Evolutionary conservation across 2,797 vertebrate species (phyloP).

Genomic region (Caiman crocodilus): DNA sequence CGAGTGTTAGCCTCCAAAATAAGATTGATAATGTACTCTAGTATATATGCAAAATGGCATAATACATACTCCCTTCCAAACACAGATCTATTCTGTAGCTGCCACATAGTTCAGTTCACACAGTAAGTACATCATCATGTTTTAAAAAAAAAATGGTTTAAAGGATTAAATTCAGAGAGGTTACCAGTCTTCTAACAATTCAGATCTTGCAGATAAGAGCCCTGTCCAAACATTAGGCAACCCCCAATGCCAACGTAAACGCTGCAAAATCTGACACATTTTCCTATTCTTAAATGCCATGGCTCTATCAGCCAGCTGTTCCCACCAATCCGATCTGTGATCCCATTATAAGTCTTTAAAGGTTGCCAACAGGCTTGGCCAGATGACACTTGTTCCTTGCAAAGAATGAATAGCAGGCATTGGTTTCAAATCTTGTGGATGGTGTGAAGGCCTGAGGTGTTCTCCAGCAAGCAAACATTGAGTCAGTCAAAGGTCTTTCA

Average conservation of each 20-base stretch:
- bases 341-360: background rate
- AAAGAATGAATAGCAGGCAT: background rate
- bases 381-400: background rate
- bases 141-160: background rate
- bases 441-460: background rate
- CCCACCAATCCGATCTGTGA: background rate
- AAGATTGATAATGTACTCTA: background rate
- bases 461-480: background rate
- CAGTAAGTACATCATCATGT: background rate
- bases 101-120: background rate
- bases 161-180: background rate
- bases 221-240: background rate
- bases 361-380: background rate
- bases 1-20: background rate
- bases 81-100: background rate
- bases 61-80: background rate
- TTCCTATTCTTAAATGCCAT: background rate
- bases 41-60: background rate
- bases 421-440: background rate
- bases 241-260: background rate
- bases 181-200: background rate
- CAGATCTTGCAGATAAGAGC: background rate
- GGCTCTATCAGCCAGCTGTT: background rate
- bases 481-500: background rate
- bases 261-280: background rate